Evolutionary conservation across 2,113 vertebrate species (phyloP), one percentile per base, ranked within the genome.

Genomic region (Urocolius indicus): DNA sequence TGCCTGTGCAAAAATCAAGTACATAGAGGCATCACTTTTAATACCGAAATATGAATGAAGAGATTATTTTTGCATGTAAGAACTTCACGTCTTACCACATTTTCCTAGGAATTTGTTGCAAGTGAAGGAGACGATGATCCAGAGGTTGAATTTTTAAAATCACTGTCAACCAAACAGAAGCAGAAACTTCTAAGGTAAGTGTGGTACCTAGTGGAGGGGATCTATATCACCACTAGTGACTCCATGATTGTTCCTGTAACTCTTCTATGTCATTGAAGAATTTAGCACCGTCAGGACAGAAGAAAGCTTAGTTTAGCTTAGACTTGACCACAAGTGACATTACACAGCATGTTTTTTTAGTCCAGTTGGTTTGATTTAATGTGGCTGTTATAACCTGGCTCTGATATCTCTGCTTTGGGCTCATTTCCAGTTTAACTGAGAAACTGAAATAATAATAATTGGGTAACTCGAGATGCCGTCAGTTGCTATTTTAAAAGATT

Each of bases 111-210:
- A 59, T 99, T 98, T 94, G 98, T 99, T 81, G 99, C 98, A 91
- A 99, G 99, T 95, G 99, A 99, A 45, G 99, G 98, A 88, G 99
- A 99, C 74, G 99, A 99, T 9, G 99, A 99, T 96, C 99, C 99
- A 45, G 99, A 99, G 97, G 98, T 99, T 45, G 99, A 99, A 95
- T 99, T 99, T 98, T 97, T 99, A 93, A 99, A 99, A 96, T 99
- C 99, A 21, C 96, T 99, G 72, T 98, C 99, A 26, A 99, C 99
- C 55, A 99, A 99, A 91, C 98, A 99, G 91, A 99, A 99, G 89
- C 99, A 99, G 97, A 99, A 99, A 90, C 99, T 99, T 48, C 98
- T 99, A 94, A 98, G 99, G 99, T 99, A 97, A 77, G 86, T 13
- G 54, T 93, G 57, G 22, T 84, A 51, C 36, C 27, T 36, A 15